These are phyloP conservation scores for Charadrius vociferus DNA, from an alignment of 2,113 vertebrate genomes.

Conservation along the genomic window DNA sequence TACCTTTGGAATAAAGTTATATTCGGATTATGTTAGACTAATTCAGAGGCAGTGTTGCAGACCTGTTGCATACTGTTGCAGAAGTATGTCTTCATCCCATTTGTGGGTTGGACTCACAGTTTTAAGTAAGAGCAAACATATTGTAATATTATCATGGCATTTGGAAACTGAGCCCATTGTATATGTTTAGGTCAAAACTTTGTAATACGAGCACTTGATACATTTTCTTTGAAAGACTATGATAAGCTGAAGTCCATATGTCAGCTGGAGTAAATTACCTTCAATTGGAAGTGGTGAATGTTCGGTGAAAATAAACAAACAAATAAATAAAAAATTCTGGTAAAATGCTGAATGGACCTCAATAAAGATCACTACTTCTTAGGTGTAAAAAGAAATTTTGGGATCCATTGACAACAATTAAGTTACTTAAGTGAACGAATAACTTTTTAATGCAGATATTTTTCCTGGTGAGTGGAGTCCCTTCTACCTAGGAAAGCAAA, in stretches of 20 bases:
- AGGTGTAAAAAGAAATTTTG: background rate
- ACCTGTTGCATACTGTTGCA: background rate
- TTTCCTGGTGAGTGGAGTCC: background rate
- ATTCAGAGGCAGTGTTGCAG: background rate
- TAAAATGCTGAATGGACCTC: background rate
- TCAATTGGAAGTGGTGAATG: background rate
- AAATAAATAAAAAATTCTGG: background rate
- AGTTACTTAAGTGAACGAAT: background rate
- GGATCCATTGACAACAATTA: background rate
- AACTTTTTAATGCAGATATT: background rate
- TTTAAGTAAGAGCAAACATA: background rate
- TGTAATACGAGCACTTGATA: background rate
- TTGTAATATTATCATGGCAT: background rate
- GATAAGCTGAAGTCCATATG: background rate
- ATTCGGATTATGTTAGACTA: background rate
- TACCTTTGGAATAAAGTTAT: background rate
- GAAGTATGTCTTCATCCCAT: background rate
- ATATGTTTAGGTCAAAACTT: background rate
- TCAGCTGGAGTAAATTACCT: background rate
- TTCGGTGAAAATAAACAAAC: background rate
- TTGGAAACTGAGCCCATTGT: background rate
- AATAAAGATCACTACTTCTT: background rate
- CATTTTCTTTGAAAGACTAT: background rate
- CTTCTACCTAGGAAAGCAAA: background rate
- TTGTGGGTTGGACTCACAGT: background rate